A percentile compares a stretch with the other conserved stretches of the same genome.
Conservation (phyloP, 2,888 invertebrate genomes). For the Zygogramma bicolorata region DNA sequence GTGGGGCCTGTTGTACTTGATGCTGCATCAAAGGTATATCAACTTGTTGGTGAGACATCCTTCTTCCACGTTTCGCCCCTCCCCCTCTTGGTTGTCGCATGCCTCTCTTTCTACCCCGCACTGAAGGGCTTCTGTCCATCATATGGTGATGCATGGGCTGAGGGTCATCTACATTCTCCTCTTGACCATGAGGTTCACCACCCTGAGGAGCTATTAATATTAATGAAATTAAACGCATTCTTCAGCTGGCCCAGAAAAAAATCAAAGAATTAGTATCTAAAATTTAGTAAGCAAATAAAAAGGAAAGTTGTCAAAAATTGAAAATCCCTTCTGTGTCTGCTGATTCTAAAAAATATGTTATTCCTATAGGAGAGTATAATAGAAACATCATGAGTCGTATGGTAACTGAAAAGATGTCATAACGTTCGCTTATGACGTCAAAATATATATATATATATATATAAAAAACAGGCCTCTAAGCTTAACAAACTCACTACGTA, state of each 20-base stretch:
- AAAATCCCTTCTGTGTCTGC: no score
- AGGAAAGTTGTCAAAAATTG: no score
- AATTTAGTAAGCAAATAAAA: no score
- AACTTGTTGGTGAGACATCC: conserved; percentile 61
- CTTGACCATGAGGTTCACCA: conserved; percentile 47
- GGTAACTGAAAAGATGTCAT: no score
- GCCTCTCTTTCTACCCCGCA: conserved; percentile 60
- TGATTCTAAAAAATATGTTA: no score
- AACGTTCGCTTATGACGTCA: no score
- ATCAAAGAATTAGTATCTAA: not conserved
- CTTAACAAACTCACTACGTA: no score
- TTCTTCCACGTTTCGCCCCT: conserved; percentile 59
- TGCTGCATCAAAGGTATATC: conserved; percentile 67
- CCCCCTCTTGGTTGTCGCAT: conserved; percentile 59
- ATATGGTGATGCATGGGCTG: conserved; percentile 58
- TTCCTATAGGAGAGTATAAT: no score
- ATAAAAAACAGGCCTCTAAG: no score
- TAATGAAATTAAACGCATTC: conserved; percentile 6
- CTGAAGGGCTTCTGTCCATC: conserved; percentile 50
- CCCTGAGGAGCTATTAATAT: conserved; percentile 54
- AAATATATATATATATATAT: no score
- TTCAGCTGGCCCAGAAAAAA: not conserved
- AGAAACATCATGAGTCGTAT: no score
- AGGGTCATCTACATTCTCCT: conserved; percentile 58
- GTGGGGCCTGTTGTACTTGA: conserved; percentile 69